Evolutionary conservation across 2,113 vertebrate genomes (phyloP).

Genomic region (Scartelaos histophorus): DNA sequence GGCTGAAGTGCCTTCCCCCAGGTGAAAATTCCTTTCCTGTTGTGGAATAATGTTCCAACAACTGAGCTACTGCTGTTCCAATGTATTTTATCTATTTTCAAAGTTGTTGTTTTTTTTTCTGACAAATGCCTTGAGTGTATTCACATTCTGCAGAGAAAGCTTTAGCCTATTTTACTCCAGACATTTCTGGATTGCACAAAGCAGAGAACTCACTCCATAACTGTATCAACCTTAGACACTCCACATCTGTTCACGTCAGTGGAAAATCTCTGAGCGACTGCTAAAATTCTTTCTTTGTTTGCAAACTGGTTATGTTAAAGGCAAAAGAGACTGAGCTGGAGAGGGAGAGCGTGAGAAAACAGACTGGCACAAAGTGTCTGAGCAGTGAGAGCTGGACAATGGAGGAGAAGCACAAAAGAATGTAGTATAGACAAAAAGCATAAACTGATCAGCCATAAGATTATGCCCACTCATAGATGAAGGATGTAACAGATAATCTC

Average conservation of each 20-base stretch:
- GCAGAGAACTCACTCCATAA: constrained; percentile 5
- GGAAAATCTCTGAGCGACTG: constrained; percentile 28
- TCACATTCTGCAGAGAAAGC: too few species aligned
- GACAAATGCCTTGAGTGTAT: too few species aligned
- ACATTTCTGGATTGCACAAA: not conserved
- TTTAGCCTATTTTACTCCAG: too few species aligned
- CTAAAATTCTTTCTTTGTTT: constrained; percentile 37
- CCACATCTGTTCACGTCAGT: constrained; percentile 13
- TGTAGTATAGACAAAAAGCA: not conserved
- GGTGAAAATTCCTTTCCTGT: too few species aligned
- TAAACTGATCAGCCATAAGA: not conserved
- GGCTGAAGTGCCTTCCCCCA: too few species aligned
- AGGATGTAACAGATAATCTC: not conserved
- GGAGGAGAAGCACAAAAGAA: not conserved
- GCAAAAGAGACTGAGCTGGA: not conserved
- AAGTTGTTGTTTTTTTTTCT: too few species aligned
- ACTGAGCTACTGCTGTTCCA: too few species aligned
- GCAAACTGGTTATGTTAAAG: not conserved
- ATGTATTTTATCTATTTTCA: too few species aligned
- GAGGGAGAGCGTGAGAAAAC: constrained; percentile 12
- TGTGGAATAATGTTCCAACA: too few species aligned
- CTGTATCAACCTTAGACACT: not conserved
- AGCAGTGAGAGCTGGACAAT: constrained; percentile 8
- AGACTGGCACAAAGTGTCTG: not conserved
- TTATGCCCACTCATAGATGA: not conserved